Evolutionary conservation across 2,888 invertebrate species (phyloP).

Genomic region (Apocheima hispidaria): DNA sequence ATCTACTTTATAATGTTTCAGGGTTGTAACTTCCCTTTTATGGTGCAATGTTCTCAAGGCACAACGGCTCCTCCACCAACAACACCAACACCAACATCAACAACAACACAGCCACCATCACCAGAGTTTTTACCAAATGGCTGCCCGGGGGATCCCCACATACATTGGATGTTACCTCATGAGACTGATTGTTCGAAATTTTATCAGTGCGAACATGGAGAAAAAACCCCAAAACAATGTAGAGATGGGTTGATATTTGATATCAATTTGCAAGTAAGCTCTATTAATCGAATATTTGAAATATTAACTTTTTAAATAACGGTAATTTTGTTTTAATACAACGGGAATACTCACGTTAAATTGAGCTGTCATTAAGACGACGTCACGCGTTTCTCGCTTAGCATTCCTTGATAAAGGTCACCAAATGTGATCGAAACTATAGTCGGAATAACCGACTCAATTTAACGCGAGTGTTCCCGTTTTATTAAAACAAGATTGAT

Average conservation of each 20-base stretch:
- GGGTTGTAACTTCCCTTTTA: conserved; percentile 48
- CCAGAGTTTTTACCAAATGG: conserved; percentile 22
- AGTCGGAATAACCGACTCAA: no score
- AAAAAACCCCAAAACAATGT: conserved; percentile 52
- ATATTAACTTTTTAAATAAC: no score
- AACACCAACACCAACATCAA: conserved; percentile 5
- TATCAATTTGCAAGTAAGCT: conserved; percentile 51
- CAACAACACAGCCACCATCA: conserved; percentile 6
- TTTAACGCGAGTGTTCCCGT: no score
- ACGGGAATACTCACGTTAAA: no score
- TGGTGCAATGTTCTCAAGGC: conserved; percentile 15
- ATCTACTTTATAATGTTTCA: conserved; percentile 39
- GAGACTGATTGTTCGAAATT: conserved; percentile 61
- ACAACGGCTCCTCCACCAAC: conserved; percentile 22
- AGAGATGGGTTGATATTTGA: conserved; percentile 56
- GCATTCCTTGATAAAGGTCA: no score
- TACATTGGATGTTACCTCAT: conserved; percentile 58
- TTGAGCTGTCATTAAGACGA: no score
- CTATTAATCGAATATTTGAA: no score
- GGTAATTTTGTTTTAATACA: no score
- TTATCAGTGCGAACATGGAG: conserved; percentile 62
- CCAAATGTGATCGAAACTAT: no score
- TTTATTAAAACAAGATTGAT: no score
- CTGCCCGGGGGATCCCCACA: conserved; percentile 43
- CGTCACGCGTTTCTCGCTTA: no score